Base-by-base conservation (phyloP, 2,113 vertebrate genomes). In the Anas platyrhynchos region DNA sequence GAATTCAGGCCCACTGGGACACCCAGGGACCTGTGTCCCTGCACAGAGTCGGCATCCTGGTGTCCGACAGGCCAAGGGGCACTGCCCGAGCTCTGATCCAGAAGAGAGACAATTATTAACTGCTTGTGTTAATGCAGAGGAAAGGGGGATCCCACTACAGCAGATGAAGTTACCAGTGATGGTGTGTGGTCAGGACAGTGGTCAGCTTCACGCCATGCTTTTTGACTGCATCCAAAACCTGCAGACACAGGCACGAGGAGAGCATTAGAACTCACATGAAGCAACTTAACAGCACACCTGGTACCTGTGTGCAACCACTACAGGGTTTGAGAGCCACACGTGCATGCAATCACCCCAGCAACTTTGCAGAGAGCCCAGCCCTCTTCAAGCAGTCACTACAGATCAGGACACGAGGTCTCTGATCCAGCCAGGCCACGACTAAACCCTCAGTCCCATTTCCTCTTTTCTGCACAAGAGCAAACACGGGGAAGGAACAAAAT, bases 181-280 rank as follows among this genome's bases (percentile, higher is more conserved):
- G 99, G 94, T 99, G 99, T 5, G 99, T 99, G 46, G 99, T 99
- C 92, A 99, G 97, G 75, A 99, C 98, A 0, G 98, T 99, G 58
- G 99, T 99, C 89, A 99, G 98, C 96, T 97, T 99, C 83, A 99
- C 99, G 0, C 98, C 98, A 0, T 99, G 98, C 96, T 99, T 99
- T 76, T 96, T 98, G 82, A 98, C 98, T 2, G 98, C 98, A 43
- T 99, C 99, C 83, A 99, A 67, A 74, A 99, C 99, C 99, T 99
- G 97, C n/a, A 91, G 54, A 76, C 4, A 9, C 27, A 90, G 17
- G 36, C 61, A 94, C 41, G 56, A 81, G 7, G 14, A 62, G 31
- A 75, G 29, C n/a, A 10, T 94, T 9, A 83, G 46, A 26, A 41
- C 50, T 27, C 8, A 5, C 16, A 1, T 1, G 8, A 74, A n/a